Evolutionary conservation across 2,113 vertebrate genomes (phyloP), one percentile per base, ranked within the genome.

Genomic region (Thalassarche chlororhynchos): DNA sequence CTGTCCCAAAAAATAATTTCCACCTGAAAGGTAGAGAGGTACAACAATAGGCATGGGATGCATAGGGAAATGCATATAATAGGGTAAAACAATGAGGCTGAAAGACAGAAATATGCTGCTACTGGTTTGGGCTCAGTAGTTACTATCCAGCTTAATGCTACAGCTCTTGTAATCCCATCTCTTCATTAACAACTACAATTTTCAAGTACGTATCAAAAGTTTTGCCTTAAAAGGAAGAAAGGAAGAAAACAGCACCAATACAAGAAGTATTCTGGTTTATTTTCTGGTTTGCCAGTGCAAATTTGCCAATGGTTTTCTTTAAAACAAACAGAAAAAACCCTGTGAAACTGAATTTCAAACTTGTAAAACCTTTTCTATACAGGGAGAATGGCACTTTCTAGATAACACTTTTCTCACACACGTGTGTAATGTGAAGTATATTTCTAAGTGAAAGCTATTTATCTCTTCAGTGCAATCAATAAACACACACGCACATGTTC

Each of bases 391-490:
- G 80, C 49, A 79, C 68, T 92, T 84, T 82, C 87, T 58, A 87
- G 68, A 85, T 42, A 93, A 61, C 12, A 51, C 11, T 90, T 34
- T 38, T 31, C 69, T 6, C 21, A 23, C 51, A 77, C n/a, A 68
- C 2, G 6, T 36, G 9, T 84, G 94, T 94, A 58, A 85, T 47
- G 84, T 85, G 64, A 71, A 3, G 9, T 12, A 17, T 54, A 17
- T 80, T 90, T 82, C 36, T 66, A 72, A 95, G 49, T 69, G 76
- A 87, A 93, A 93, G 55, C 17, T 94, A 60, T 71, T 94, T 79
- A 95, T 89, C 70, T 85, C 70, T 65, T 65, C 71, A 55, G 54
- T 87, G 74, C 74, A 89, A 89, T 96, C 91, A 91, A 79, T 84
- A 90, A 92, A 84, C 32, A 64, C 65, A 87, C 10, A 70, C 66